A percentile compares a stretch with the other conserved stretches of the same genome.
phyloP scores from a whole-genome alignment of 2,797 vertebrate genomes.

The Loris lydekkerianus region DNA sequence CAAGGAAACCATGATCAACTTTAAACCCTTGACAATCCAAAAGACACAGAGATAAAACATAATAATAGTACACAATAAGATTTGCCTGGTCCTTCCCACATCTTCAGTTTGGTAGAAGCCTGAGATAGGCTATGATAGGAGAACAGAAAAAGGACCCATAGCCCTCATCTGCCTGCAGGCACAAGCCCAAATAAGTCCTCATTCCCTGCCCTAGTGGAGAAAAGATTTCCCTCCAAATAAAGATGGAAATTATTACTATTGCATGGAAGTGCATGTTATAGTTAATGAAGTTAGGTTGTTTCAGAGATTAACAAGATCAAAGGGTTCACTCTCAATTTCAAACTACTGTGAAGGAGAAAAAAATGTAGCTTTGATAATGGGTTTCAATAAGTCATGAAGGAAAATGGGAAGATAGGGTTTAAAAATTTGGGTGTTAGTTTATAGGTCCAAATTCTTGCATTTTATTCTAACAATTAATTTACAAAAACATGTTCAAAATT shows the following conservation, averaged over 20 bases:
- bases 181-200: neutral
- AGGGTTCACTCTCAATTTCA: slow-evolving; percentile 44
- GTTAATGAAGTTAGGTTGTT: neutral
- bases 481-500: neutral
- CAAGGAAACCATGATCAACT: neutral
- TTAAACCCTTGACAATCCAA: neutral
- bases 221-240: neutral
- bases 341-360: neutral
- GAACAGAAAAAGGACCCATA: neutral
- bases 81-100: neutral
- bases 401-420: neutral
- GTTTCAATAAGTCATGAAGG: neutral
- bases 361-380: neutral
- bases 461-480: neutral
- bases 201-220: fast-evolving
- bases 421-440: neutral
- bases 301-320: neutral
- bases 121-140: neutral
- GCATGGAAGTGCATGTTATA: neutral
- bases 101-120: neutral
- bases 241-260: neutral
- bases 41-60: neutral
- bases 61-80: neutral
- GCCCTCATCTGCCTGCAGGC: fast-evolving
- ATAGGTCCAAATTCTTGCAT: neutral